Conservation (phyloP, 2,797 vertebrate genomes). For the Lacerta viridis region DNA sequence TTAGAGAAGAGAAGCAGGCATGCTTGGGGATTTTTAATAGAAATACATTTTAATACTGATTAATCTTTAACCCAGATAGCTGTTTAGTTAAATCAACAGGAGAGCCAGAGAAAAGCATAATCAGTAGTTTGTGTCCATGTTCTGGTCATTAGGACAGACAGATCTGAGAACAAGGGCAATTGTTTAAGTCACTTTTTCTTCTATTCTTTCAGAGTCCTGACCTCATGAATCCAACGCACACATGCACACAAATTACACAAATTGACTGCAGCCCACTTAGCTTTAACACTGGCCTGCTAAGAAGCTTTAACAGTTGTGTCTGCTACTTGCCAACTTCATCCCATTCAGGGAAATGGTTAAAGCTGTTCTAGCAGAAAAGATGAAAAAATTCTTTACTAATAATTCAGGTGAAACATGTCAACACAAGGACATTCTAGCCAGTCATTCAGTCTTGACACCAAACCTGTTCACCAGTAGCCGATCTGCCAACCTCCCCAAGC, state of each 20-base stretch:
- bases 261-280: neutral
- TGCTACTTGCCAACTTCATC: too few relatives aligned
- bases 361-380: slow-evolving; percentile 64
- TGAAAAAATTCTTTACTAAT: slow-evolving; percentile 71
- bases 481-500: neutral
- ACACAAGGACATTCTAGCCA: slow-evolving; percentile 67
- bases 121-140: neutral
- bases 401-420: slow-evolving; percentile 71
- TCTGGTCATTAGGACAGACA: neutral
- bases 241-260: neutral
- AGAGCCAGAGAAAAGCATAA: neutral
- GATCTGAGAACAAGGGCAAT: neutral
- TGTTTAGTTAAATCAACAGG: neutral
- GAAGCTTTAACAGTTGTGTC: too few relatives aligned
- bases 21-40: neutral
- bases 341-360: slow-evolving; percentile 75
- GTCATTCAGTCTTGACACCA: slow-evolving; percentile 73
- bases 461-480: neutral
- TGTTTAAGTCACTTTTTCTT: neutral
- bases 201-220: slow-evolving; percentile 7
- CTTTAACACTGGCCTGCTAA: neutral
- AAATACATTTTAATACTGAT: neutral
- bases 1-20: too few relatives aligned
- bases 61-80: slow-evolving; percentile 25
- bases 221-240: neutral